These are phyloP conservation scores for Apaloderma vittatum DNA, from an alignment of 2,113 vertebrate species.

Conservation along the genomic window DNA sequence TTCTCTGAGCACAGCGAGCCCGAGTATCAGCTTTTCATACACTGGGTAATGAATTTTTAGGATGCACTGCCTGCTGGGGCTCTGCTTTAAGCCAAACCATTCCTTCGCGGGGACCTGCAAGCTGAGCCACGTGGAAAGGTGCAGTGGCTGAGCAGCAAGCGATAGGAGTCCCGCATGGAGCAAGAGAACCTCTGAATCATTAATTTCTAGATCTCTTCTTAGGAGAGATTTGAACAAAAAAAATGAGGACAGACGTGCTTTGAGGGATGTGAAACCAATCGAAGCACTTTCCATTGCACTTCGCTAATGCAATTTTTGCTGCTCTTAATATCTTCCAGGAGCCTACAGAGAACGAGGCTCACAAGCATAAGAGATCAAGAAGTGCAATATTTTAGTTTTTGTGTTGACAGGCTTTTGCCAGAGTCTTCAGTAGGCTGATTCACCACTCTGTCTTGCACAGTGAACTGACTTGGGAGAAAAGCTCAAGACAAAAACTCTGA, in stretches of 20 bases:
- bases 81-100: neutral
- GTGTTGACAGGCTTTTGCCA: conserved; percentile 48
- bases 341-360: neutral
- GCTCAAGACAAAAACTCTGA: neutral
- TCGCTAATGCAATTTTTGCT: neutral
- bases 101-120: neutral
- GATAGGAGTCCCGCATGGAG: neutral
- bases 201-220: neutral
- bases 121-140: neutral
- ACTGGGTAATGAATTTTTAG: neutral
- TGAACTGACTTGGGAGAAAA: neutral
- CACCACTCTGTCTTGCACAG: neutral
- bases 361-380: neutral
- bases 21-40: neutral
- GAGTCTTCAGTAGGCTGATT: neutral
- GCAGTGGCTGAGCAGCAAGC: neutral
- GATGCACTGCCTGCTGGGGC: neutral
- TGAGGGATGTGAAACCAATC: neutral
- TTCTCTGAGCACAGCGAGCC: neutral
- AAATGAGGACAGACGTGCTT: neutral
- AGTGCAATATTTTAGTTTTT: neutral
- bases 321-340: neutral
- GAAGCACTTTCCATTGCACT: neutral
- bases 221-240: neutral
- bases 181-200: neutral